Evolutionary conservation across 2,888 invertebrate species (phyloP), one percentile per base, ranked within the genome.

Genomic region (Tipula lateralis): DNA sequence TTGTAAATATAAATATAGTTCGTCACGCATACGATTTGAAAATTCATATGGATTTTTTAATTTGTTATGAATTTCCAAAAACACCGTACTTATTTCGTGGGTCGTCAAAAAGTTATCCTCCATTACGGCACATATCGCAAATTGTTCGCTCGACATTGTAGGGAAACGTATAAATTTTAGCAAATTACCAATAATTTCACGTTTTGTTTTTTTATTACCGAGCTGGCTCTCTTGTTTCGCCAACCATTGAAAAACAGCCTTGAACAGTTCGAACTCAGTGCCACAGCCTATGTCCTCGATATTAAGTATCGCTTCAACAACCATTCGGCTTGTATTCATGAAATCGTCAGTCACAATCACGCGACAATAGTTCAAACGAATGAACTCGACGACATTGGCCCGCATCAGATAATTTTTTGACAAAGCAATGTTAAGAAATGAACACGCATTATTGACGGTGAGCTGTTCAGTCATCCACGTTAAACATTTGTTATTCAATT

Each of bases 11-110:
- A 66, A 24, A 82, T 82, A 82, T 16, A 30, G 9, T 82, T 82
- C 82, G 16, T 82, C 12, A 6, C 82, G 82, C 82, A 82, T 82
- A n/a, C 82, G 29, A 82, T 30, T 82, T 5, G 82, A 82, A 82
- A 82, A 82, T 30, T 32, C 82, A 9, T 30, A 82, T 3, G 30
- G 29, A 32, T 82, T 82, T 30, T 32, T 82, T 82, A 82, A 32
- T 82, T 82, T 82, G 29, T 82, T 29, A 82, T 82, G 82, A 7
- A 82, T 82, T 30, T 82, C 82, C 32, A 82, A 82, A 82, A 82
- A 82, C 30, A 82, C 32, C n/a, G 82, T 32, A 30, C 82, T 82
- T 16, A 82, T 82, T 82, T 82, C 82, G 4, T 82, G 29, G 1
- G 82, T 30, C 1, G 82, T 82, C 32, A 82, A 82, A 82, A 82